phyloP scores from a whole-genome alignment of 1,140 invertebrate species.

The Papilio glaucus region DNA sequence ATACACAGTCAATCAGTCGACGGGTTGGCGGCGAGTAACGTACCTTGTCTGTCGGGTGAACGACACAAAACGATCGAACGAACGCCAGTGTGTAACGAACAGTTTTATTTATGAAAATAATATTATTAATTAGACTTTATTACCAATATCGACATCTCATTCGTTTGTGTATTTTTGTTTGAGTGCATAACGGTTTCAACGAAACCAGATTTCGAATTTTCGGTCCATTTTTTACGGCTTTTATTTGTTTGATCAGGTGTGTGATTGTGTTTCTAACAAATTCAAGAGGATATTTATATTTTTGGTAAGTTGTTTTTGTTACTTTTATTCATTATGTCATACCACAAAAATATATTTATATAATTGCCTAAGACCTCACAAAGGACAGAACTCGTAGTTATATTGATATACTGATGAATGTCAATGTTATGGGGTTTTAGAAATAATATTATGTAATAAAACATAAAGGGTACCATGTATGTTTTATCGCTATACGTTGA shows the following conservation, averaged over 20 bases:
- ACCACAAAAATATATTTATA: neutral
- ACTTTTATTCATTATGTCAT: neutral
- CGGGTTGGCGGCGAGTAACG: conserved; percentile 23
- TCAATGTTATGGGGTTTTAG: neutral
- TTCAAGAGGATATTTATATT: conserved; percentile 5
- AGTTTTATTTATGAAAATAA: conserved; percentile 33
- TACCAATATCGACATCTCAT: conserved; percentile 4
- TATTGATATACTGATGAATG: neutral
- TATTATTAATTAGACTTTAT: conserved; percentile 25
- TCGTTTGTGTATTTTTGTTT: conserved; percentile 38
- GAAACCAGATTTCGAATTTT: conserved; percentile 56
- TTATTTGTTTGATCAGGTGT: conserved; percentile 48
- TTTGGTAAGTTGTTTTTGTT: conserved; percentile 8
- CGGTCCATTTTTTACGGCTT: conserved; percentile 47
- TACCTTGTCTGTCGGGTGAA: conserved; percentile 52
- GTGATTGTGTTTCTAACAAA: conserved; percentile 39
- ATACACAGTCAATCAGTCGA: conserved; percentile 31
- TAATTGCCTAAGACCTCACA: neutral
- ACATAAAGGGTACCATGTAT: neutral
- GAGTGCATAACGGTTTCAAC: conserved; percentile 56
- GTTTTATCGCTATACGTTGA: neutral
- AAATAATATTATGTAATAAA: neutral
- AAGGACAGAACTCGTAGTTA: neutral
- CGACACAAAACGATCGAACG: conserved; percentile 61
- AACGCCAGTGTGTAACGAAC: conserved; percentile 42